Evolutionary conservation across 2,797 vertebrate species (phyloP).

Genomic region (Phaenicophaeus curvirostris): DNA sequence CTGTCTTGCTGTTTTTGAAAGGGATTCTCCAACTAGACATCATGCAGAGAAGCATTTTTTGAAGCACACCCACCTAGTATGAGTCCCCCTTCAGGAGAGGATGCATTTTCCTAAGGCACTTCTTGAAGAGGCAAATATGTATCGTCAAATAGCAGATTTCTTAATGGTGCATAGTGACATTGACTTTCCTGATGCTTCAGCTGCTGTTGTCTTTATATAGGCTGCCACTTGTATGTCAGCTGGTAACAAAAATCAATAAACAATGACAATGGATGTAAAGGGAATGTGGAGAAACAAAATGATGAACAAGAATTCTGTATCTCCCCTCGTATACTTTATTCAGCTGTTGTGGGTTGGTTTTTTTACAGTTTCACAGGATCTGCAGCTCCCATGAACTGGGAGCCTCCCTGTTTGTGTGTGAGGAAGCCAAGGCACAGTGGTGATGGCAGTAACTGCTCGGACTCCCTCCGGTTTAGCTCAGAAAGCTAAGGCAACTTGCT

Average conservation of each 20-base stretch:
- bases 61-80: slow-evolving; percentile 41
- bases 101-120: slow-evolving; percentile 54
- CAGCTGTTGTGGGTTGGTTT: not conserved
- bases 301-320: not conserved
- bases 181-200: slow-evolving; percentile 65
- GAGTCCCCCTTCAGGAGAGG: not conserved
- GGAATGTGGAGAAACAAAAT: slow-evolving; percentile 33
- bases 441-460: not conserved
- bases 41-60: not conserved
- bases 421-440: not conserved
- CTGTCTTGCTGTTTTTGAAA: slow-evolving; percentile 28
- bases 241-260: slow-evolving; percentile 76
- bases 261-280: slow-evolving; percentile 62
- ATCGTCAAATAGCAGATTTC: slow-evolving; percentile 31
- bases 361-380: not conserved
- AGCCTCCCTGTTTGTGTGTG: not conserved
- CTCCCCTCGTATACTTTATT: not conserved
- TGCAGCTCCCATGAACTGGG: not conserved
- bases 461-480: not conserved
- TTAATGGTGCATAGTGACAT: slow-evolving; percentile 4
- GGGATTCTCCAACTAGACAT: slow-evolving; percentile 14
- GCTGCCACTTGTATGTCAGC: slow-evolving; percentile 61
- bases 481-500: not conserved
- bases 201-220: slow-evolving; percentile 71
- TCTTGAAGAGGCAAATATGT: not conserved